Conservation (phyloP, 2,113 vertebrate species). For the Hippocampus zosterae region DNA sequence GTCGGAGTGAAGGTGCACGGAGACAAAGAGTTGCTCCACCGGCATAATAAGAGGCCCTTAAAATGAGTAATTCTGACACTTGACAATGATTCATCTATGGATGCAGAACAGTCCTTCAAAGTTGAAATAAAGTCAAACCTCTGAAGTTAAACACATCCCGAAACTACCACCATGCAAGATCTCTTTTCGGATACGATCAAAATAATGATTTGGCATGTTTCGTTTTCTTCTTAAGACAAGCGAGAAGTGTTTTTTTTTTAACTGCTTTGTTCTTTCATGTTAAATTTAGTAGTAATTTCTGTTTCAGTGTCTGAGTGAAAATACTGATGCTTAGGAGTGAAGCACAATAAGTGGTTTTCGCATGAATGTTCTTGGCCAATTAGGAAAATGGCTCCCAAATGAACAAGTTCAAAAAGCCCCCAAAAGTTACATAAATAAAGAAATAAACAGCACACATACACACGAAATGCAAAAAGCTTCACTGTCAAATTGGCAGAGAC, state of each 20-base stretch:
- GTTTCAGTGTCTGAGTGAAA: constrained; percentile 7
- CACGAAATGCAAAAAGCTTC: constrained; percentile 27
- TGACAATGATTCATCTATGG: constrained; percentile 23
- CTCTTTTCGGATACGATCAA: neutral
- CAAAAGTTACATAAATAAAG: neutral
- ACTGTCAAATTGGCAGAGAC: constrained; percentile 13
- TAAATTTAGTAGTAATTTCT: constrained; percentile 8
- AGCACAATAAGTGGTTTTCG: constrained; percentile 4
- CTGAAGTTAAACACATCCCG: neutral
- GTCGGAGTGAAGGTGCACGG: constrained; percentile 29
- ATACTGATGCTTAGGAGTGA: constrained; percentile 13
- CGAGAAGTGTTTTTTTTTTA: neutral
- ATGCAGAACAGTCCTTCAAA: neutral
- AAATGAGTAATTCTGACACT: constrained; percentile 36
- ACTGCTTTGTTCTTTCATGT: neutral
- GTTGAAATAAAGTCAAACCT: neutral
- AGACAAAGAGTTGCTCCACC: constrained; percentile 30
- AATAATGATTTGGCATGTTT: neutral
- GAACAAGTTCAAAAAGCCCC: constrained; percentile 18
- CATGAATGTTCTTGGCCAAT: constrained; percentile 11
- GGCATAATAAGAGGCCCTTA: constrained; percentile 29
- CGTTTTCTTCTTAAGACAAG: too few species aligned
- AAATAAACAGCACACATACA: constrained; percentile 1
- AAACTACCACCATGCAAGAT: neutral
- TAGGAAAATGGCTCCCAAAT: constrained; percentile 23